Evolutionary conservation across 1,140 invertebrate genomes (phyloP), one percentile per base, ranked within the genome.

Genomic region (Anagrus nilaparvatae): DNA sequence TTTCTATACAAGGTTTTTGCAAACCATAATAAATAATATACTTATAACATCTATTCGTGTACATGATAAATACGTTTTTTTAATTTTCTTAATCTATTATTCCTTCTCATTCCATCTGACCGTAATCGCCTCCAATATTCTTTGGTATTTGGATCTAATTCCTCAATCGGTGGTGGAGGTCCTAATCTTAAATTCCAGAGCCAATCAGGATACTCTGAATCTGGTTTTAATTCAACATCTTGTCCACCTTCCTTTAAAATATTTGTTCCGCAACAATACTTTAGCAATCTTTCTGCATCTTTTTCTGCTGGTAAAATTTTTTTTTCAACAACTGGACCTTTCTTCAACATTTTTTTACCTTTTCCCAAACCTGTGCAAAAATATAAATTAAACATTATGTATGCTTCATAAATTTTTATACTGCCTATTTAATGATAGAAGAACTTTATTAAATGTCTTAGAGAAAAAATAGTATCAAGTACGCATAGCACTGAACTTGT

Each of bases 161-260:
- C 79, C 39, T 82, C 75, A 1, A 93, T 57, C 2, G 70, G 62
- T 6, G 67, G 68, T 17, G 80, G 65, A 10, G 65, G 62, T 0
- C 75, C 76, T 18, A 72, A 76, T 43, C 76, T 67, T 10, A 96
- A 54, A 0, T 52, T 70, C 90, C 90, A 96, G 14, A 97, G 62
- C 92, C 92, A 97, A 16, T 88, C 87, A 0, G 92, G 92, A 65
- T 97, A 97, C 59, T 94, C 90, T 39, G 70, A 75, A 59, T 95
- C 86, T 3, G 81, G 75, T 62, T 84, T 85, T 9, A 97, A 67
- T 64, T 88, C 75, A 13, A 93, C 63, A 60, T 93, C 88, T 66
- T 90, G 74, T 24, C 83, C 81, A 7, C 80, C 79, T 55, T 75
- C 69, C 59, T 81, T 77, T 23, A 74, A 70, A 40, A 89, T 79